These are phyloP conservation scores for Tringa solitaria DNA, from an alignment of 2,113 vertebrate genomes.

Conservation along the genomic window DNA sequence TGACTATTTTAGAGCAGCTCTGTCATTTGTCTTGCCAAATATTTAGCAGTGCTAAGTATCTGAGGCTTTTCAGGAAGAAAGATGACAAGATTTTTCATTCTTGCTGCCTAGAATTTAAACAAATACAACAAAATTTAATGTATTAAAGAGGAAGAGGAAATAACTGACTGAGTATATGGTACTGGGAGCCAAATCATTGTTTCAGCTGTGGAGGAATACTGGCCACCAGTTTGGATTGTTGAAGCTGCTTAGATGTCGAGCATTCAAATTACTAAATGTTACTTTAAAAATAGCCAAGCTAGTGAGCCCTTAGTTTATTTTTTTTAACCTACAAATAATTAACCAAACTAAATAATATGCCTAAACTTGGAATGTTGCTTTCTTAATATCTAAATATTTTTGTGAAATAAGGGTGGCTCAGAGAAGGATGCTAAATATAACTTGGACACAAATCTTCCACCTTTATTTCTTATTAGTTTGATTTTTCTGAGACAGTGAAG, in stretches of 20 bases:
- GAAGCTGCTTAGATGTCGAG: background rate
- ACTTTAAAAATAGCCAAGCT: background rate
- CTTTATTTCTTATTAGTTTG: background rate
- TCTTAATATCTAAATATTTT: background rate
- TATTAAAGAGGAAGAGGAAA: background rate
- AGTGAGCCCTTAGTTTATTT: background rate
- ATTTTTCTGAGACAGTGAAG: background rate
- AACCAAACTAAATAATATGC: background rate
- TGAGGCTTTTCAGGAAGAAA: background rate
- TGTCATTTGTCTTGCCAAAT: background rate
- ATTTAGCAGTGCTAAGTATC: background rate
- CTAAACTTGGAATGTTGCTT: background rate
- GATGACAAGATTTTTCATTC: background rate
- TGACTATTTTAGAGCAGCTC: background rate
- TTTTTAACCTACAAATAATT: background rate
- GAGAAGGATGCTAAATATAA: background rate
- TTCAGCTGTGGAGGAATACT: background rate
- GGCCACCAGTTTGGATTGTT: background rate
- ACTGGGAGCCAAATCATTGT: background rate
- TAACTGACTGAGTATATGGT: background rate
- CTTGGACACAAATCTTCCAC: background rate
- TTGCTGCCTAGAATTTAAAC: background rate
- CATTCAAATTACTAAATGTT: background rate
- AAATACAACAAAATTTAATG: background rate
- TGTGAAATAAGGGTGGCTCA: background rate